phyloP scores from a whole-genome alignment of 2,888 invertebrate species.

The Drosophila rellima region DNA sequence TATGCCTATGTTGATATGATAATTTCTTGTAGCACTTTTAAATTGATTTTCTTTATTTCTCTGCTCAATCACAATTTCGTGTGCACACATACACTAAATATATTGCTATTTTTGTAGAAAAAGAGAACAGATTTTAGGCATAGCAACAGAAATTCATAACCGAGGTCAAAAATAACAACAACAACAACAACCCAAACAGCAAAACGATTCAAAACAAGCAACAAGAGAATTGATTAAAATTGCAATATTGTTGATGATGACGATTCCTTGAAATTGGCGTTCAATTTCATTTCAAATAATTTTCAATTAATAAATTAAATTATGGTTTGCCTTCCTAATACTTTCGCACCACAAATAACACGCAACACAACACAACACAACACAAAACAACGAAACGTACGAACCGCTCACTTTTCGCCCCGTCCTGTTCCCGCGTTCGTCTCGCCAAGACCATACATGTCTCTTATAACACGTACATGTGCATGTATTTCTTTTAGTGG shows the following conservation, averaged over 20 bases:
- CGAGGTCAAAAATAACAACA: slow-evolving; percentile 57
- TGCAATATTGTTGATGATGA: slow-evolving; percentile 16
- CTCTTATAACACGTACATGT: slow-evolving; percentile 23
- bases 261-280: slow-evolving; percentile 33
- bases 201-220: slow-evolving; percentile 20
- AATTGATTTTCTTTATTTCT: slow-evolving; percentile 13
- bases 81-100: slow-evolving; percentile 19
- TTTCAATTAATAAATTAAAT: slow-evolving; percentile 57
- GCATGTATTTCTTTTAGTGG: slow-evolving; percentile 34
- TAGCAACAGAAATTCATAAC: slow-evolving; percentile 58
- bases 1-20: slow-evolving; percentile 37
- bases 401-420: slow-evolving; percentile 63
- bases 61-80: slow-evolving; percentile 29
- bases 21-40: slow-evolving; percentile 33
- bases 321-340: slow-evolving; percentile 42
- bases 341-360: slow-evolving; percentile 55
- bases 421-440: slow-evolving; percentile 26
- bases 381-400: slow-evolving; percentile 13
- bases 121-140: slow-evolving; percentile 48
- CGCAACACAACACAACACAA: slow-evolving; percentile 31
- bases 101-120: slow-evolving; percentile 55
- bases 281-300: slow-evolving; percentile 37
- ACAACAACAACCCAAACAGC: slow-evolving; percentile 19
- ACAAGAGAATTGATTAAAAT: slow-evolving; percentile 15
- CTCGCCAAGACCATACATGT: slow-evolving; percentile 19